Base-by-base conservation (phyloP, 2,888 invertebrate genomes). In the Galerucella calmariensis region DNA sequence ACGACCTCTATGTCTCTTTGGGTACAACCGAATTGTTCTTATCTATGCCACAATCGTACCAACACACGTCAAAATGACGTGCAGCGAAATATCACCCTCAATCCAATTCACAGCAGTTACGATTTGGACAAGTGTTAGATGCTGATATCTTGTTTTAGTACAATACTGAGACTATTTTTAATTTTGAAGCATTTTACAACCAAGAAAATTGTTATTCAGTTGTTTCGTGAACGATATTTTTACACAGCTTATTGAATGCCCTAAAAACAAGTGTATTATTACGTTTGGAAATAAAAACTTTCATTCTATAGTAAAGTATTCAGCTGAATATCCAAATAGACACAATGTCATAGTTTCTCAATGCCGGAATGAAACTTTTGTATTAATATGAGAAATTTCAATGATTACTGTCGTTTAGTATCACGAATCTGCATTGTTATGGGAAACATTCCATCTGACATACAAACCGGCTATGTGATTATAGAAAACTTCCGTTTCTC, bases 371-470 rank as follows among this genome's bases (percentile, higher is more conserved):
- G 41, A 62, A 62, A 62, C 35, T 35, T 62, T 62, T 51, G 59
- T 58, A 51, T 68, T 76, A 78, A 76, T 75, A 72, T 65, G 27
- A 73, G 76, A 65, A 73, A 78, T 75, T 78, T 75, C 53, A 67
- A 71, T 78, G 78, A 78, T 75, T 76, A 70, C 72, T 75, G 68
- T 51, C 73, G 65, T 76, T 76, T 75, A 73, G 73, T 71, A 53
- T 72, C 76, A 78, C 76, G 78, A 78, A 72, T 76, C 76, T 68
- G 75, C 73, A 72, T 71, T 70, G 68, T 75, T 73, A 75, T 78
- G 78, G 66, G 78, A 78, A 78, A 72, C 71, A 46, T 35, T 59
- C 58, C 78, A 76, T 71, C 78, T 78, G 78, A 59, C 78, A 69
- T 58, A 75, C 69, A 73, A 77, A 70, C 46, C 68, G 65, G 56